Base-by-base conservation (phyloP, 2,888 invertebrate genomes). In the Heteromyza rotundicornis region DNA sequence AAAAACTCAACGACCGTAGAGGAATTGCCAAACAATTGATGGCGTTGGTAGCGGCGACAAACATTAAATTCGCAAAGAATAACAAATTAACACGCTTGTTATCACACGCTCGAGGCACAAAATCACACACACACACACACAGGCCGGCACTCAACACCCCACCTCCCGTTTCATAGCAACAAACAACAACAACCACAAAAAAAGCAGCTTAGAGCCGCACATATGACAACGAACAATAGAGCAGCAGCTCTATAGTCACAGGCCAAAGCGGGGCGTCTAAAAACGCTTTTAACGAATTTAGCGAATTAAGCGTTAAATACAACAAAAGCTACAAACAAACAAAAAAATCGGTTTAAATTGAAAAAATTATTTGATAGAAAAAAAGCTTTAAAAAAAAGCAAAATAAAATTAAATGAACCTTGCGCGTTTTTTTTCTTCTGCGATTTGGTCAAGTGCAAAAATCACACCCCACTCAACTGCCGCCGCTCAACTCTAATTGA, bases 21-120 rank as follows among this genome's bases (percentile, higher is more conserved):
- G 24, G 47, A 57, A 32, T 17, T 32, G 14, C 49, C 36, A 27
- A 27, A 27, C 5, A 5, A 27, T 27, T 27, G 27, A n/a, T n/a
- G n/a, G n/a, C n/a, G n/a, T n/a, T n/a, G n/a, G n/a, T n/a, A n/a
- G n/a, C n/a, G 27, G 47, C 35, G 50, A 36, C 20, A 57, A 54
- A 49, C 59, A 54, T 55, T 63, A 24, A 51, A 63, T 64, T 62
- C 58, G 61, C 64, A 20, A 65, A 65, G 67, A 65, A 62, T 64
- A 67, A 63, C 57, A 70, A 73, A 77, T 73, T 68, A 72, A 70
- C 69, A 70, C 69, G 71, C 69, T 70, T 69, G 68, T 73, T 71
- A 69, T 69, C 70, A 66, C 59, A 59, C 50, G 62, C 40, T 40
- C 5, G 20, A 60, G 56, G 44, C 52, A 24, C 60, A 60, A 60